Evolutionary conservation across 2,888 invertebrate species (phyloP).

Genomic region (Tryphoninae sp.): DNA sequence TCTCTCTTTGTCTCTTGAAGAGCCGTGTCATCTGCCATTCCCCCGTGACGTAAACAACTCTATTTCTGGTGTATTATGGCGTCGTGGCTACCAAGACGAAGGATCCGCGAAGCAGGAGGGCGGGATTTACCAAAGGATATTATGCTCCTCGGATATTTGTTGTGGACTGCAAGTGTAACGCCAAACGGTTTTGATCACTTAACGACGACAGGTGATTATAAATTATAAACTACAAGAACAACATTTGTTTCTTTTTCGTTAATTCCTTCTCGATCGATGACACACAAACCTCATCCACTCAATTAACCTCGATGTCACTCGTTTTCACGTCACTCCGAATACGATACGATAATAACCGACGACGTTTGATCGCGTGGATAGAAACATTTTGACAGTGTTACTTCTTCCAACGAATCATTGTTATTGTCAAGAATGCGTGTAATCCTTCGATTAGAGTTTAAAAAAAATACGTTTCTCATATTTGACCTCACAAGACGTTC

Average conservation of each 20-base stretch:
- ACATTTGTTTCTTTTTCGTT: constrained; percentile 8
- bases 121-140: constrained; percentile 33
- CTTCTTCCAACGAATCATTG: background rate
- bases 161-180: constrained; percentile 49
- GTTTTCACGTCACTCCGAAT: constrained; percentile 2
- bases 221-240: constrained; percentile 53
- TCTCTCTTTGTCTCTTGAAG: constrained; percentile 61
- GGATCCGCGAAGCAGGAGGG: constrained; percentile 35
- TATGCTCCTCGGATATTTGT: constrained; percentile 42
- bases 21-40: constrained; percentile 69
- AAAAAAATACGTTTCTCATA: too few relatives aligned
- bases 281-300: background rate
- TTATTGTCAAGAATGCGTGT: too few relatives aligned
- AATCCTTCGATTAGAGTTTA: too few relatives aligned
- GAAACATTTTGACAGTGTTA: background rate
- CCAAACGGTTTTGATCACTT: constrained; percentile 59
- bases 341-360: background rate
- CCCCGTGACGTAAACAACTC: constrained; percentile 70
- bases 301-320: background rate
- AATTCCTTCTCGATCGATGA: background rate
- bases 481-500: too few relatives aligned
- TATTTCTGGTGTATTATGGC: constrained; percentile 62
- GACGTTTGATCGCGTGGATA: background rate
- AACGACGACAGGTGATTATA: constrained; percentile 65
- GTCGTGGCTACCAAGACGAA: constrained; percentile 44